Conservation (phyloP, 2,797 vertebrate genomes). For the Ctenochaetus hawaiiensis region DNA sequence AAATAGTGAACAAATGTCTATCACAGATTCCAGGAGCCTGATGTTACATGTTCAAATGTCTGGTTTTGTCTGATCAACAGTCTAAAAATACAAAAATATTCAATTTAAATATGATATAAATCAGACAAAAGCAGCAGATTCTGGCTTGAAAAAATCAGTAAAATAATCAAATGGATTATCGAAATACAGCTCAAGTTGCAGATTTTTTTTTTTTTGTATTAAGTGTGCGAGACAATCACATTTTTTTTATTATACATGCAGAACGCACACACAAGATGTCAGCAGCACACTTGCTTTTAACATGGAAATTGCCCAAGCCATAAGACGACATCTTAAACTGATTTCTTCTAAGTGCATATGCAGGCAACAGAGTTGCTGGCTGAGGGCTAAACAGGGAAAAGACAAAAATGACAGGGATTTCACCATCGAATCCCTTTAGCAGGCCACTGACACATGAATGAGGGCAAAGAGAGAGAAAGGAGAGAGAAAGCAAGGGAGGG, state of each 20-base stretch:
- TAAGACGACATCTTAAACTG: conserved; percentile 56
- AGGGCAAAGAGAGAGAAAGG: conserved; percentile 71
- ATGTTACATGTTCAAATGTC: neutral
- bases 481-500: conserved; percentile 41
- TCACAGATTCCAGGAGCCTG: neutral
- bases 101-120: neutral
- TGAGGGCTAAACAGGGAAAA: conserved; percentile 77
- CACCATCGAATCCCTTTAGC: conserved; percentile 88
- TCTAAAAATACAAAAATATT: neutral
- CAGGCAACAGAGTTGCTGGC: conserved; percentile 70
- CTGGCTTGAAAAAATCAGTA: neutral
- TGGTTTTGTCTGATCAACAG: conserved; percentile 1
- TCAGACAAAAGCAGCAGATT: neutral
- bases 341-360: conserved; percentile 77
- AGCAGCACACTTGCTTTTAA: conserved; percentile 43
- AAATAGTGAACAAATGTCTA: neutral
- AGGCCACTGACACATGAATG: conserved; percentile 87
- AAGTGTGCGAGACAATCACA: conserved; percentile 10
- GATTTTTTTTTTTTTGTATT: neutral
- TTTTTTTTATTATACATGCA: conserved; percentile 40
- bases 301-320: conserved; percentile 54
- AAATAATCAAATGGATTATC: neutral
- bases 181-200: neutral
- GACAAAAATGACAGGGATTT: conserved; percentile 87
- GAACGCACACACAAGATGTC: conserved; percentile 47